phyloP scores from a whole-genome alignment of 2,888 invertebrate genomes.

The Himalopsyche tibetana region DNA sequence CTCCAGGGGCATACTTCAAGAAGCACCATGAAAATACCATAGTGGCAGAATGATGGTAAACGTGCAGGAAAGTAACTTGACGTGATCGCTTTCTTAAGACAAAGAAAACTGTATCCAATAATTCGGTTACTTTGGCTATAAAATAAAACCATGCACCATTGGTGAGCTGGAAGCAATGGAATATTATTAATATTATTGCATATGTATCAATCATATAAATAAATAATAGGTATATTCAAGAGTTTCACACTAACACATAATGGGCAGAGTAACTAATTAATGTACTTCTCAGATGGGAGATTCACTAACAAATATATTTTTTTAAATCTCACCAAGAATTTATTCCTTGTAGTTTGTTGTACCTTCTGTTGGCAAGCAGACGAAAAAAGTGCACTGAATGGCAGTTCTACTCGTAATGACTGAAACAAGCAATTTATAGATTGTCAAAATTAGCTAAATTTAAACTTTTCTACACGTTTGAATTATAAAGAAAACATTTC shows the following conservation, averaged over 20 bases:
- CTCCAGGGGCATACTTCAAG: conserved; percentile 85
- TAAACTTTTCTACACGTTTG: too few species aligned
- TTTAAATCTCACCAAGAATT: conserved; percentile 44
- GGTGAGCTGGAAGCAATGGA: conserved; percentile 73
- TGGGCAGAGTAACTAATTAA: too few species aligned
- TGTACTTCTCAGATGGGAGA: too few species aligned
- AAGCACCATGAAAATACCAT: conserved; percentile 86
- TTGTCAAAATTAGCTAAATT: too few species aligned
- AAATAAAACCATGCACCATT: conserved; percentile 87
- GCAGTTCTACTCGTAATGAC: conserved; percentile 74
- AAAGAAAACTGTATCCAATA: conserved; percentile 91
- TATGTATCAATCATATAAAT: neutral
- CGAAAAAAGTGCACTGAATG: conserved; percentile 73
- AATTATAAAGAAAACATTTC: too few species aligned
- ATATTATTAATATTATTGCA: neutral
- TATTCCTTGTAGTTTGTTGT: conserved; percentile 48
- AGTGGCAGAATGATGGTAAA: conserved; percentile 90
- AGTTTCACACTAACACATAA: neutral
- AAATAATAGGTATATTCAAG: neutral
- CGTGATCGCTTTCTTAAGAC: conserved; percentile 86
- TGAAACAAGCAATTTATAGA: conserved; percentile 67
- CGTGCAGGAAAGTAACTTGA: conserved; percentile 91
- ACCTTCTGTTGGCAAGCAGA: conserved; percentile 70
- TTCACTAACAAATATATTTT: too few species aligned
- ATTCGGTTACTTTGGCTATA: conserved; percentile 87